Base-by-base conservation (phyloP, 2,797 vertebrate species). In the Trachops cirrhosus region DNA sequence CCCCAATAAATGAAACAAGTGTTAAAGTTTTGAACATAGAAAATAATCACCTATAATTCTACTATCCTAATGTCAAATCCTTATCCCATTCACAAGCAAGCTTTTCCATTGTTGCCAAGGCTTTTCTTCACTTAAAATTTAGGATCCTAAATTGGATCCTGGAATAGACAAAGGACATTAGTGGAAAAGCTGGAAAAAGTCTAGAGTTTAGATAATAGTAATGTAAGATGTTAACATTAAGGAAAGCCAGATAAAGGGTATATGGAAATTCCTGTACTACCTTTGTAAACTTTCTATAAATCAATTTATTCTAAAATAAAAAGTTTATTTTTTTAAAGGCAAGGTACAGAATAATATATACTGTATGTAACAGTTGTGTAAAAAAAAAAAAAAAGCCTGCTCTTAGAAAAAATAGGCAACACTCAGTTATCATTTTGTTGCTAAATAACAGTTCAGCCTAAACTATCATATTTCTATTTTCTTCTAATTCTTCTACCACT, bases 371-470 rank as follows among this genome's bases (percentile, higher is more conserved):
- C 26, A 68, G 24, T 67, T 91, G 6, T 54, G 3, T 78, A 39
- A 86, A 84, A 50, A 90, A 48, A 50, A 34, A 21, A 74, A 34
- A 68, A n/a, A n/a, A n/a, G n/a, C n/a, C n/a, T 78, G 39, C 29
- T 67, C 19, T 94, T 75, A 26, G 46, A 24, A 70, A 78, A 74
- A 73, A 71, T 84, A 89, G 46, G 29, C 68, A 92, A 62, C 14
- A 41, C 24, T 85, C 4, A 82, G 44, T 57, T 84, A 46, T 46
- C 79, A 46, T 91, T 91, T 46, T 50, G 19, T 32, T 91, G 39
- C 70, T 77, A 91, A 89, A 71, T 74, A 95, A 57, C 26, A 84
- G 16, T 59, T 95, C 34, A 80, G 62, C 18, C 80, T 90, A 80
- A 96, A 94, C 86, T 54, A 86, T 18, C 32, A 41, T 22, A 52